phyloP scores from a whole-genome alignment of 1,140 invertebrate species.

The Rhagoletis zephyria region DNA sequence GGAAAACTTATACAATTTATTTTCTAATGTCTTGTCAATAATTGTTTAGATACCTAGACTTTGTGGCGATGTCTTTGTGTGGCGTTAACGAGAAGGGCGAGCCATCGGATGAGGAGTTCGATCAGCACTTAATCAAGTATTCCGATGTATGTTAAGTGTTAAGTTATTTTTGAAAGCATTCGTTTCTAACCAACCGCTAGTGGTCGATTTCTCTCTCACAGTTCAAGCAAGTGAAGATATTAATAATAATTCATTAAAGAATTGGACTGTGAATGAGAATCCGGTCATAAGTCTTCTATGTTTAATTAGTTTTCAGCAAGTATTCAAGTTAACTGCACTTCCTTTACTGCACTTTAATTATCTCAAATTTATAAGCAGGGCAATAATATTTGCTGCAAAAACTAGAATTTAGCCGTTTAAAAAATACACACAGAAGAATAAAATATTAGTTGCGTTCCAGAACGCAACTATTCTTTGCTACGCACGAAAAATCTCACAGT shows the following conservation, averaged over 20 bases:
- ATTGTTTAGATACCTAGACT: conserved; percentile 74
- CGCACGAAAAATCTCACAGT: too few species aligned
- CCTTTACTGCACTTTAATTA: not conserved
- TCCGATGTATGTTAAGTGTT: conserved; percentile 68
- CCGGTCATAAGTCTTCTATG: not conserved
- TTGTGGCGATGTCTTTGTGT: conserved; percentile 85
- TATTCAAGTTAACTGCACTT: not conserved
- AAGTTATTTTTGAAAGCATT: not conserved
- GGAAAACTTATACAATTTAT: conserved; percentile 5
- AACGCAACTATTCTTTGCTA: too few species aligned
- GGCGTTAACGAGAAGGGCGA: conserved; percentile 81
- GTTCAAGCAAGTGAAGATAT: too few species aligned
- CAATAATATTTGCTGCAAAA: too few species aligned
- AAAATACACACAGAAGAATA: too few species aligned
- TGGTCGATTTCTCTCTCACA: too few species aligned
- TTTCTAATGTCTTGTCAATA: conserved; percentile 49
- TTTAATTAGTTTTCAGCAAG: not conserved
- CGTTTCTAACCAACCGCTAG: not conserved
- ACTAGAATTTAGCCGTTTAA: too few species aligned
- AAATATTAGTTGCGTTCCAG: too few species aligned
- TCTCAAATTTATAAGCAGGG: not conserved
- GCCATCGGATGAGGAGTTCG: conserved; percentile 81
- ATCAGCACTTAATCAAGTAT: conserved; percentile 80
- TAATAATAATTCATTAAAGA: not conserved
- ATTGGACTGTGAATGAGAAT: too few species aligned